phyloP scores from a whole-genome alignment of 2,797 vertebrate species.

The Iguana delicatissima region DNA sequence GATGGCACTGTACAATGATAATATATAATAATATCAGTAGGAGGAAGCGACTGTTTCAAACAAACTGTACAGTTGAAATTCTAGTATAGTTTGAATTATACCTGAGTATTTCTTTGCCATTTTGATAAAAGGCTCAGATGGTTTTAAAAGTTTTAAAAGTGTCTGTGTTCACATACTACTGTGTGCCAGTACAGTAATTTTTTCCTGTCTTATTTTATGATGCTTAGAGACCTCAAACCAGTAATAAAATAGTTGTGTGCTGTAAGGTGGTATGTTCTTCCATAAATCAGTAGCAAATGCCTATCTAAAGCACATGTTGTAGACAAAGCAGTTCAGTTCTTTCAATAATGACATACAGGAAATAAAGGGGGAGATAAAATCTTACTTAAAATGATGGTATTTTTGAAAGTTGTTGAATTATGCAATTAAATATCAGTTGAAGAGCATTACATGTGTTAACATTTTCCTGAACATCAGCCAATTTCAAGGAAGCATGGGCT shows the following conservation, averaged over 20 bases:
- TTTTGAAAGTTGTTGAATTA: slow-evolving; percentile 5
- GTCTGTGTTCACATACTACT: neutral
- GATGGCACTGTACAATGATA: too few species aligned
- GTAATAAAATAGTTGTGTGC: slow-evolving; percentile 25
- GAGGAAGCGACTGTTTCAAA: too few species aligned
- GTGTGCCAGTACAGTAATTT: neutral
- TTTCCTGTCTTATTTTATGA: neutral
- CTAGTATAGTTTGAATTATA: neutral
- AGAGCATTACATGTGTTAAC: neutral
- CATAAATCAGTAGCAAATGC: slow-evolving; percentile 20
- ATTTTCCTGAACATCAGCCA: neutral
- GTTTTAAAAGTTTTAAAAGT: neutral
- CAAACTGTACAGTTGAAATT: neutral
- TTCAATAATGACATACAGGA: neutral
- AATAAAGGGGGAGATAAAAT: neutral
- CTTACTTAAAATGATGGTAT: neutral
- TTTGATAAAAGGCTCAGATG: neutral
- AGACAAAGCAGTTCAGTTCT: slow-evolving; percentile 22
- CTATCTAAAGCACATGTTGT: slow-evolving; percentile 14
- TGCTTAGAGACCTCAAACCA: slow-evolving; percentile 25
- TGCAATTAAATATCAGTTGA: slow-evolving; percentile 33
- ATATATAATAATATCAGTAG: too few species aligned
- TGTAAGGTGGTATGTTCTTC: slow-evolving; percentile 24
- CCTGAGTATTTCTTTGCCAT: neutral
- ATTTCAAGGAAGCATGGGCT: neutral